Evolutionary conservation across 2,113 vertebrate species (phyloP), one percentile per base, ranked within the genome.

Genomic region (Tamias sibiricus): DNA sequence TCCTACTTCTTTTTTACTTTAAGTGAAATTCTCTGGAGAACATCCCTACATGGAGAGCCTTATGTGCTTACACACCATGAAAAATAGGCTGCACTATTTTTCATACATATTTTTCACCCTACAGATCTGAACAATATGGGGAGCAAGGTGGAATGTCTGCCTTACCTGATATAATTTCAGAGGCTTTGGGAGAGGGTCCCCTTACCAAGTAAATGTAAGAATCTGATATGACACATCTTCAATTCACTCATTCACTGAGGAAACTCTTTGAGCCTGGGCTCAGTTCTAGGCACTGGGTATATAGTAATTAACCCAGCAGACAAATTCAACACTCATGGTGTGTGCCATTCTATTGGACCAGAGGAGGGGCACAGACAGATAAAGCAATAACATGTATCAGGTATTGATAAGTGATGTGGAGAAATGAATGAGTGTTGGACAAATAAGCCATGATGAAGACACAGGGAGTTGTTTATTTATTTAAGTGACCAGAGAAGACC

Each of bases 11-110:
- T 83, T 95, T 85, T 84, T 12, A 71, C 44, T 77, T 86, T 86
- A 85, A 86, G 28, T 82, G 26, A 90, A 95, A 90, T 44, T 81
- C 16, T 47, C 37, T 82, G 26, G 30, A 90, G 74, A 75, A 76
- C 17, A 47, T 30, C 26, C 10, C 5, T 35, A 79, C 77, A 40
- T 69, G 49, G 87, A 90, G 16, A 91, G 59, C 47, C 28, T n/a
- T 83, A 2, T 85, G 22, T 49, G 16, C 37, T 30, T n/a, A n/a
- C 17, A 54, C 1, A 82, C 22, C 22, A 77, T 59, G 44, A 91
- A 87, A 76, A 71, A 6, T 40, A 62, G 59, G 59, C 59, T 62
- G 28, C 59, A 62, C 59, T 62, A 62, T 28, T 62, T 62, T 62
- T 62, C 59, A 62, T 26, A 28, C 59, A 62, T 62, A 28, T 62